Base-by-base conservation (phyloP, 2,797 vertebrate species). In the Poecile montanus region DNA sequence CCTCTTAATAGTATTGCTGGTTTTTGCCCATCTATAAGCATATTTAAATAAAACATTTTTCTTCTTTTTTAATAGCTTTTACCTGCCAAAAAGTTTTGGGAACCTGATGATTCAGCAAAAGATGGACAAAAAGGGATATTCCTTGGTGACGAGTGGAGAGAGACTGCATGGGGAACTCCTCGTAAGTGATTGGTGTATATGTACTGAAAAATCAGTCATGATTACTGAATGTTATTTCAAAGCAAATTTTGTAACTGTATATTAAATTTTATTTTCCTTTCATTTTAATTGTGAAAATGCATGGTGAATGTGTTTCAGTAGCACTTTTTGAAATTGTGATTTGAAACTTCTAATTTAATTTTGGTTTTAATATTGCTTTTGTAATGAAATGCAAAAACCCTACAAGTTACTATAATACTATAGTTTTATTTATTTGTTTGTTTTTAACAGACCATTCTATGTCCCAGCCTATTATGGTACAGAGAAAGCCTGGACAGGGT, bases 381-480 rank as follows among this genome's bases (percentile, higher is more conserved):
- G 36, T 76, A 68, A 60, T 72, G 16, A 89, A 88, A 86, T 44
- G 26, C 7, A 29, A 53, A 78, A 91, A 5, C 4, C 4, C 40
- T 40, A 5, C 30, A 51, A 74, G 6, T 36, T 32, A 9, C 36
- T 36, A 36, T 36, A 94, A 71, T 57, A 58, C 53, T 91, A 29
- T 63, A 12, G 8, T 89, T 91, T 92, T 88, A 60, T 70, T 74
- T 97, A 4, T 84, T 74, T 92, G 0, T 97, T 95, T 96, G 38
- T 96, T 96, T 98, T 96, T 86, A 97, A 96, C 97, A 99, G 99
- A 99, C 98, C 99, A 99, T 98, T 99, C 99, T 97, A 98, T 99
- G 97, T 99, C 99, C 96, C 99, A 99, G 93, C 99, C 99, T 96
- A 99, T 99, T 98, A 99, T 99, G 99, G 99, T 99, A 96, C 99